Evolutionary conservation across 2,797 vertebrate genomes (phyloP).

Genomic region (Sebastes diaconus): DNA sequence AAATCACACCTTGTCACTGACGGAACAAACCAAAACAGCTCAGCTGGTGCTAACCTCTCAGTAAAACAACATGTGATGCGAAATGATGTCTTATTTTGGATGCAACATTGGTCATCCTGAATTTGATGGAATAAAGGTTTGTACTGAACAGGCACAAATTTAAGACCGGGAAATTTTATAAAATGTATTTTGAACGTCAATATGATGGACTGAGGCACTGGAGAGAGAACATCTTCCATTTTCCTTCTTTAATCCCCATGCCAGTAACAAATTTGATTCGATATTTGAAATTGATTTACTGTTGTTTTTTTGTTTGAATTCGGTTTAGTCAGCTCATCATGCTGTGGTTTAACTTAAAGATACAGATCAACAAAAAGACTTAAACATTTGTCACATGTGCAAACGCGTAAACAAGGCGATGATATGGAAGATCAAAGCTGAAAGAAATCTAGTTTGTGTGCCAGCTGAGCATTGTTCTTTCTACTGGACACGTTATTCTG

Average conservation of each 20-base stretch:
- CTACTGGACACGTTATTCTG: not conserved
- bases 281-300: conserved; percentile 8
- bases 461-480: not conserved
- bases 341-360: not conserved
- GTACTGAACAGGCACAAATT: conserved; percentile 25
- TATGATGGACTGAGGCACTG: not conserved
- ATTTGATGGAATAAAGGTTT: conserved; percentile 20
- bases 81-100: not conserved
- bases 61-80: not conserved
- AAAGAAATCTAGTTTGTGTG: not conserved
- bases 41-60: not conserved
- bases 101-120: conserved; percentile 1
- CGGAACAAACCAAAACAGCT: not conserved
- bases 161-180: not conserved
- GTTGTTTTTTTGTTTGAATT: not conserved
- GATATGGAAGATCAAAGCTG: not conserved
- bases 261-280: conserved; percentile 17
- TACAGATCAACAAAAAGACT: not conserved
- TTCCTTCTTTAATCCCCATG: not conserved
- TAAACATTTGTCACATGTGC: not conserved
- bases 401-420: not conserved
- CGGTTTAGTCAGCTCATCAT: not conserved
- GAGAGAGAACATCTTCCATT: not conserved
- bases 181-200: conserved; percentile 27
- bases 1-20: not conserved